Evolutionary conservation across 2,797 vertebrate genomes (phyloP).

Genomic region (Ceyx erithaca): DNA sequence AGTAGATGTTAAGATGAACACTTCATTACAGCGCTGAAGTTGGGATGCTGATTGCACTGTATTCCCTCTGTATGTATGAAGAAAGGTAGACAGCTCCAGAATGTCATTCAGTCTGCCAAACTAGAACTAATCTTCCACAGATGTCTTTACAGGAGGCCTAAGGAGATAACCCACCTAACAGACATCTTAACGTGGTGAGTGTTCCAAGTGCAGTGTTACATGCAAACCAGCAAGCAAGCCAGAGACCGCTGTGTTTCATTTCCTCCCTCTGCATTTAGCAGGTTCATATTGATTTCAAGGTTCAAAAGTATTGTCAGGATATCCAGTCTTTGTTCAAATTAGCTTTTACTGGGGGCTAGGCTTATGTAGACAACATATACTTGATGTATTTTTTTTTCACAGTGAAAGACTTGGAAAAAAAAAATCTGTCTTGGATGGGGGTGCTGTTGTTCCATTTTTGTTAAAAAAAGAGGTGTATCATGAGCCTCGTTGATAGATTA

Average conservation of each 20-base stretch:
- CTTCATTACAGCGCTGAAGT: neutral
- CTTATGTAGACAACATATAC: neutral
- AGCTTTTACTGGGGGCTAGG: neutral
- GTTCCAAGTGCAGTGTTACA: neutral
- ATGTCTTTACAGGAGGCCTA: neutral
- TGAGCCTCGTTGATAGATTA: neutral
- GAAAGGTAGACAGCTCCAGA: neutral
- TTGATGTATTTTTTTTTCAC: neutral
- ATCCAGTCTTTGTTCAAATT: neutral
- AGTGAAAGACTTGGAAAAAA: neutral
- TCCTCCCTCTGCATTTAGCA: neutral
- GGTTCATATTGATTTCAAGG: neutral
- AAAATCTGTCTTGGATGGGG: neutral
- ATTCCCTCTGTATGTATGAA: neutral
- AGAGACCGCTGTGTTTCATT: neutral
- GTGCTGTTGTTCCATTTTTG: constrained; percentile 10
- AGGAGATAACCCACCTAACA: neutral
- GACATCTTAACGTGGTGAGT: neutral
- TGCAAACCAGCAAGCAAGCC: neutral
- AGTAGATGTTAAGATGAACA: neutral
- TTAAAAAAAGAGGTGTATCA: neutral
- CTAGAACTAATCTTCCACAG: neutral
- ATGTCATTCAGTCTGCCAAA: neutral
- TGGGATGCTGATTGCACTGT: neutral
- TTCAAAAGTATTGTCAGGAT: neutral